Base-by-base conservation (phyloP, 1,140 invertebrate species). In the Chironomus striatipennis region DNA sequence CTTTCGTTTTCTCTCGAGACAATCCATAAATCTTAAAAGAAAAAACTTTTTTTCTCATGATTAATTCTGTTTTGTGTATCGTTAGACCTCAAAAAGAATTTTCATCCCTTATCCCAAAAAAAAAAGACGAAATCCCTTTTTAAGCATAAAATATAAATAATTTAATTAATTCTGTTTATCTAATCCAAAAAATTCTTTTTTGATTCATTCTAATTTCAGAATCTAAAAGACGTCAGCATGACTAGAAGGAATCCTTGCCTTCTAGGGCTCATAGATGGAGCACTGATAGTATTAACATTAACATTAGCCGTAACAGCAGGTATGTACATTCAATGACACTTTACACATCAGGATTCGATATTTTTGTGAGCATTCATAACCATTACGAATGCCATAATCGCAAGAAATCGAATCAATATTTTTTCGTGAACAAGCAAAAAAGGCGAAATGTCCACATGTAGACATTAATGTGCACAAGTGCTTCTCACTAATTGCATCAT, bases 191-290 rank as follows among this genome's bases (percentile, higher is more conserved):
- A 18, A 8, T 70, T 70, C 20, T 70, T 70, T 20, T 67, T 67
- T 18, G 3, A 15, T 67, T 7, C 20, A 10, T 18, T 70, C 18
- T 70, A 70, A 18, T 70, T 70, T 70, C 65, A 70, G 65, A 70
- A 18, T 70, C 9, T 2, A 57, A 57, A 57, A 70, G 18, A 18
- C 65, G 18, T 21, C 65, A 70, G 20, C 65, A 70, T 70, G 65
- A 70, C 65, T 70, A 70, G 65, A 70, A 70, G 65, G 65, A 18
- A 70, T 70, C 65, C 65, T 12, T 70, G 65, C 65, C 65, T 70
- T 70, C 65, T 70, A 70, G 65, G 18, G 65, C 65, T 70, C 65
- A 70, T 18, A 18, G 15, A 70, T 21, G 65, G 65, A 20, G 65
- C 65, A 21, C 65, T 70, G 65, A 20, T 70, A 70, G 65, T 70